Conservation (phyloP, 1,140 invertebrate genomes). For the Whitmania pigra region DNA sequence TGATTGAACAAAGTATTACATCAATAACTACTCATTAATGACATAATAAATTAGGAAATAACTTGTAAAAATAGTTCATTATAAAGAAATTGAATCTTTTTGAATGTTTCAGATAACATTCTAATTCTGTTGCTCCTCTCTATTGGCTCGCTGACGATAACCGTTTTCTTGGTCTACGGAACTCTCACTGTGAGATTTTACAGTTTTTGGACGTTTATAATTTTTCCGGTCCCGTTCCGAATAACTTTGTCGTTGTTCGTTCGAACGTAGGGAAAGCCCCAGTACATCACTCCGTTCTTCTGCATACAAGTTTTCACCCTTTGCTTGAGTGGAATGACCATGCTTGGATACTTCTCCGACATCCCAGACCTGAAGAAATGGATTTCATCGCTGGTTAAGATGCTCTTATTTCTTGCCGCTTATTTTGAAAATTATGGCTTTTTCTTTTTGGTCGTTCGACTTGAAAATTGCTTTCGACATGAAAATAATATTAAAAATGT, state of each 20-base stretch:
- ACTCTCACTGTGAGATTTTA: conserved; percentile 45
- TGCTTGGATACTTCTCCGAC: conserved; percentile 69
- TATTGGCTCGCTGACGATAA: conserved; percentile 44
- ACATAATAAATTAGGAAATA: neutral
- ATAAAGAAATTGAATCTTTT: neutral
- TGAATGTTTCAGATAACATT: conserved; percentile 12
- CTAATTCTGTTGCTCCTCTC: conserved; percentile 13
- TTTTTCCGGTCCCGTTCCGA: too few species aligned
- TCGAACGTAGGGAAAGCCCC: conserved; percentile 55
- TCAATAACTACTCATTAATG: neutral
- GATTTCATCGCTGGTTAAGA: conserved; percentile 50
- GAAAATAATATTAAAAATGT: neutral
- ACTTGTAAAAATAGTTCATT: neutral
- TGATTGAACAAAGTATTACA: neutral
- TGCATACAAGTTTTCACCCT: conserved; percentile 76
- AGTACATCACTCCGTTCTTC: conserved; percentile 72
- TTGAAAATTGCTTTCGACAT: neutral
- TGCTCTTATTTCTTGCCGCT: neutral
- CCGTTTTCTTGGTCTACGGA: conserved; percentile 67
- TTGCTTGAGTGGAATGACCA: conserved; percentile 62
- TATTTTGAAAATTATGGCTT: neutral
- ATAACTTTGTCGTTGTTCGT: neutral
- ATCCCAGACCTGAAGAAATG: conserved; percentile 59
- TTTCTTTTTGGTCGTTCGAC: neutral
- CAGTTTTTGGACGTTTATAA: neutral